Conservation (phyloP, 2,797 vertebrate species). For the Nyctalus aviator region DNA sequence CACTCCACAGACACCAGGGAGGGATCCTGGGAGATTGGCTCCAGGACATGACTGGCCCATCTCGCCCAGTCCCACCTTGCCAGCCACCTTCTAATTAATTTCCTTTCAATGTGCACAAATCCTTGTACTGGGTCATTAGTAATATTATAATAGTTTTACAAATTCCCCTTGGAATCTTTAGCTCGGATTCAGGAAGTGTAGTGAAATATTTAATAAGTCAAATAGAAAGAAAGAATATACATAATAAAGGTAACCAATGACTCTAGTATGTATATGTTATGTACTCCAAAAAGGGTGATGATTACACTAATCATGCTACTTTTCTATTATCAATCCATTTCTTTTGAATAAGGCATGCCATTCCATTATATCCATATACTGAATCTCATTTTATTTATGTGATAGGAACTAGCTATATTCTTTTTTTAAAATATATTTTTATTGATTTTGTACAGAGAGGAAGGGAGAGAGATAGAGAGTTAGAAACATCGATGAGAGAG, state of each 20-base stretch:
- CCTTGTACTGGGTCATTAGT: too few species aligned
- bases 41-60: too few species aligned
- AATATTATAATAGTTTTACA: background rate
- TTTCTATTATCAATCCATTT: slow-evolving; percentile 21
- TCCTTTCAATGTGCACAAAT: too few species aligned
- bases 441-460: too few species aligned
- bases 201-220: slow-evolving; percentile 10
- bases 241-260: background rate
- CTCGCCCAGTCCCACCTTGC: too few species aligned
- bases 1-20: too few species aligned
- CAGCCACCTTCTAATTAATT: too few species aligned
- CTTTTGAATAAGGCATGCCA: background rate
- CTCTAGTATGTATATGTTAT: background rate
- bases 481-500: too few species aligned
- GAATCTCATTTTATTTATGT: slow-evolving; percentile 39
- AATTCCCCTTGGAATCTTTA: background rate
- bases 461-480: too few species aligned
- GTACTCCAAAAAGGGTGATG: background rate
- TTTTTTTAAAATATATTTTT: too few species aligned
- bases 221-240: background rate
- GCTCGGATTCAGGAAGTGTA: background rate
- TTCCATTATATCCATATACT: slow-evolving; percentile 27
- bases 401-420: background rate
- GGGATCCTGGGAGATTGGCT: too few species aligned
- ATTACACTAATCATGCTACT: background rate